Conservation (phyloP, 2,888 invertebrate genomes). For the Mantis religiosa region DNA sequence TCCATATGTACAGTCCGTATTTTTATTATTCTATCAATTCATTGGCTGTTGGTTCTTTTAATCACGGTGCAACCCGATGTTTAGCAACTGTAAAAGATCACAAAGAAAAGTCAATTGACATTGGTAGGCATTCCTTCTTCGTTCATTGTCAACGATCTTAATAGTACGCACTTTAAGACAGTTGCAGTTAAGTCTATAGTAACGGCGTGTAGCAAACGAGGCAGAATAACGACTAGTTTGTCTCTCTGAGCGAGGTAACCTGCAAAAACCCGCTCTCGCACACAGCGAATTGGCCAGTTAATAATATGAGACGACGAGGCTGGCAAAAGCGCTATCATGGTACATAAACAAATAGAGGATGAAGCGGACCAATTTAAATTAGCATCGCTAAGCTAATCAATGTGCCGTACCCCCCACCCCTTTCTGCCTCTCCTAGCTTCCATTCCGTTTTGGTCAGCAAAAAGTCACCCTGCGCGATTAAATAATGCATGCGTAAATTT, state of each 20-base stretch:
- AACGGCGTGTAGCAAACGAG: not conserved
- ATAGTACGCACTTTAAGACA: too few relatives aligned
- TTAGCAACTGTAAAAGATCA: too few relatives aligned
- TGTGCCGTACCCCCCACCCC: not conserved
- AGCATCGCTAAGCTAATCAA: slow-evolving; percentile 26
- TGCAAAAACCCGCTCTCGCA: not conserved
- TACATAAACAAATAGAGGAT: slow-evolving; percentile 13
- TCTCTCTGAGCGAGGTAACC: not conserved
- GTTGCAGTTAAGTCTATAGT: too few relatives aligned
- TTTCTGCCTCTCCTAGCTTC: slow-evolving; percentile 6
- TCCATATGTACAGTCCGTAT: too few relatives aligned
- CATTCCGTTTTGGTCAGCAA: slow-evolving; percentile 25
- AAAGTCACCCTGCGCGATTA: slow-evolving; percentile 24
- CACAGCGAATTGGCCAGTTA: not conserved
- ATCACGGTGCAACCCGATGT: too few relatives aligned
- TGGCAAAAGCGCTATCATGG: slow-evolving; percentile 13
- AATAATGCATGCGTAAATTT: slow-evolving; percentile 27
- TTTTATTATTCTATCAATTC: too few relatives aligned
- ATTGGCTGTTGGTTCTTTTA: too few relatives aligned
- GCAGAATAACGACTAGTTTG: not conserved
- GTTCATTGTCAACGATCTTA: too few relatives aligned
- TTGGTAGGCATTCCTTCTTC: too few relatives aligned
- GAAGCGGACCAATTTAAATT: slow-evolving; percentile 25
- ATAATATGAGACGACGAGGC: slow-evolving; percentile 14
- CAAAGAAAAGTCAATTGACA: too few relatives aligned